Evolutionary conservation across 2,797 vertebrate species (phyloP).

Genomic region (Gorsachius magnificus): DNA sequence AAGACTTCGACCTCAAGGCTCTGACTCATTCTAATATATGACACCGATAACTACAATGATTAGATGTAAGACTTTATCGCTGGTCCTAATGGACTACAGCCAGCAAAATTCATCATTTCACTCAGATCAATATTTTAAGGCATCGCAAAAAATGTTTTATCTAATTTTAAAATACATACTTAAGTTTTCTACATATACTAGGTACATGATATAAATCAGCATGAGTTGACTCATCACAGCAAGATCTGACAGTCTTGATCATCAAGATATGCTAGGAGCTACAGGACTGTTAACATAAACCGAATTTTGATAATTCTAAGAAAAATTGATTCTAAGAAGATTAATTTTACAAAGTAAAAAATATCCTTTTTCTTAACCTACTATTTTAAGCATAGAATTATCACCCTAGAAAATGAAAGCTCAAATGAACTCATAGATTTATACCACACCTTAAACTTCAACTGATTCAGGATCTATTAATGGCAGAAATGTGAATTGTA

Average conservation of each 20-base stretch:
- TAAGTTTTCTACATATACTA: not conserved
- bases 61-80: not conserved
- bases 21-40: not conserved
- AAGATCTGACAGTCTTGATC: not conserved
- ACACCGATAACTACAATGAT: not conserved
- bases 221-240: not conserved
- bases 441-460: not conserved
- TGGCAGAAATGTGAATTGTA: not conserved
- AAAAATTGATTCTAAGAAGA: not conserved
- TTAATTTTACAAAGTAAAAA: not conserved
- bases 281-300: not conserved
- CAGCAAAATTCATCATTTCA: not conserved
- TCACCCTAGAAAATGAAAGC: not conserved
- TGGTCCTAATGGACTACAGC: not conserved
- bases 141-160: not conserved
- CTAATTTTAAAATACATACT: not conserved
- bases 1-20: not conserved
- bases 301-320: not conserved
- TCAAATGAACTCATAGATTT: not conserved
- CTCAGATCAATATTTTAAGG: not conserved
- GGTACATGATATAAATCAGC: not conserved
- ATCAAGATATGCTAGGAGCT: not conserved
- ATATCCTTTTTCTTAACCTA: not conserved
- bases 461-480: not conserved
- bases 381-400: not conserved